Evolutionary conservation across 2,797 vertebrate species (phyloP).

Genomic region (Distichodus sexfasciatus): DNA sequence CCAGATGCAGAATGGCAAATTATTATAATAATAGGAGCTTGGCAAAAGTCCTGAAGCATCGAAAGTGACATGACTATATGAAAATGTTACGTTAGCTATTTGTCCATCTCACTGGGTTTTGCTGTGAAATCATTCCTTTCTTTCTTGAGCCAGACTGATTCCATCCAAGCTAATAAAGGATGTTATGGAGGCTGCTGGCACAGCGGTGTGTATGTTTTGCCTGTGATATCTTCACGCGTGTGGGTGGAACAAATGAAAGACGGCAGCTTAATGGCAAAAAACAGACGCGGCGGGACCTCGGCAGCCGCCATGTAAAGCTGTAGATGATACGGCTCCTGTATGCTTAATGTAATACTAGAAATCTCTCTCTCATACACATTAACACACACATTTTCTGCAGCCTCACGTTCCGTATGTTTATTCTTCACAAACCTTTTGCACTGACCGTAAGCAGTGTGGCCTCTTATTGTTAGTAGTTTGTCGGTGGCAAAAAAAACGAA

Average conservation of each 20-base stretch:
- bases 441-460: too few relatives aligned
- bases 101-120: not conserved
- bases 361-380: too few relatives aligned
- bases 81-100: too few relatives aligned
- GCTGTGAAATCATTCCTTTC: not conserved
- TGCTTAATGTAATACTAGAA: too few relatives aligned
- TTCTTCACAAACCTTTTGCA: constrained; percentile 1
- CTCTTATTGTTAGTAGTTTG: too few relatives aligned
- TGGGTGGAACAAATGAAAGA: constrained; percentile 10
- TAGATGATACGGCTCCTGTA: not conserved
- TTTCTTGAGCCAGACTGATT: not conserved
- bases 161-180: not conserved
- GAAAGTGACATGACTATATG: not conserved
- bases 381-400: too few relatives aligned
- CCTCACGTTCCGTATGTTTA: not conserved
- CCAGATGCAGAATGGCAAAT: not conserved
- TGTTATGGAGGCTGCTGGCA: not conserved
- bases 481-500: not conserved
- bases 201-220: not conserved
- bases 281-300: not conserved
- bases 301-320: not conserved
- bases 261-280: not conserved
- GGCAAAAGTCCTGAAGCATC: not conserved
- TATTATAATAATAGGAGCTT: not conserved
- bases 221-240: not conserved